Evolutionary conservation across 2,888 invertebrate species (phyloP), one percentile per base, ranked within the genome.

Genomic region (Drosophila aldrichi): DNA sequence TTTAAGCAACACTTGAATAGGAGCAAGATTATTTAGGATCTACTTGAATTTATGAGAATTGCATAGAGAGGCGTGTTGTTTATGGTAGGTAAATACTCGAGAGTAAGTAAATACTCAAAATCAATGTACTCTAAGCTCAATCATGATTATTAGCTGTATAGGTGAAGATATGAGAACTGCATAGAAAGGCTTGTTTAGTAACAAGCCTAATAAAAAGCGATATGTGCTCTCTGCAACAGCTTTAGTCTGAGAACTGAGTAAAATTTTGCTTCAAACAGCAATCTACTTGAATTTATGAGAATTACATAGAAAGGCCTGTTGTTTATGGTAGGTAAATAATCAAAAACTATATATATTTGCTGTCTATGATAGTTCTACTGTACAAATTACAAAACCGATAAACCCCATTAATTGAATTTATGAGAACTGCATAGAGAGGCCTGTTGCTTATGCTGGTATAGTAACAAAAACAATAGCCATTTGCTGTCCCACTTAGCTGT

Each of bases 361-460:
- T 6, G n/a, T 18, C 41, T 41, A 10, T 18, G 1, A 18, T 10
- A 41, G 10, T 41, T 6, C 10, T 18, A 4, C 10, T 41, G 10
- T 18, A 8, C 8, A 36, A 4, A 36, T 14, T 36, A 4, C 36
- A 16, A 12, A 16, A 16, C 4, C 4, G 14, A 7, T 38, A 38
- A 16, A 7, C 3, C 7, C 36, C 14, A 38, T 38, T 16, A 7
- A 14, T 14, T 38, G 3, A n/a, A n/a, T 40, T n/a, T 8, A 40
- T 40, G 52, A 52, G 22, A 52, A 52, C n/a, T n/a, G 54, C 54
- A 38, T 38, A 40, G 40, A 54, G 12, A 29, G 25, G n/a, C 36
- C 10, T 18, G 2, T 18, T 5, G 7, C 12, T 34, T 12, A 34
- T 1, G 34, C 34, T 34, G 2, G 4, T 0, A 2, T 6, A 18